Evolutionary conservation across 2,888 invertebrate genomes (phyloP).

Genomic region (Epinotia nisella): DNA sequence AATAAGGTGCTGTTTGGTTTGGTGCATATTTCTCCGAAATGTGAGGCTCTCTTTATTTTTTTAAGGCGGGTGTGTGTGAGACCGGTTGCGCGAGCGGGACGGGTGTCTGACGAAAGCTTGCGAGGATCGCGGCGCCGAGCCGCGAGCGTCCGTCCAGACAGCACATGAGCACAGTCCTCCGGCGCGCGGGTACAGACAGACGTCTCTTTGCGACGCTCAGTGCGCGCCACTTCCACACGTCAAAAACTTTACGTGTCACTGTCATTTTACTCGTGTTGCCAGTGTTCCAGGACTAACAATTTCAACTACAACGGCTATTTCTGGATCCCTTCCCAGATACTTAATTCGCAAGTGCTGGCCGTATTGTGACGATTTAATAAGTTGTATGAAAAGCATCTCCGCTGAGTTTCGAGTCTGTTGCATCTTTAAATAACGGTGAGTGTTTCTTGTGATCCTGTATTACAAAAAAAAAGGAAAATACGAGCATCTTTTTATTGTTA

Average conservation of each 20-base stretch:
- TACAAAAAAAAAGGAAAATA: neutral
- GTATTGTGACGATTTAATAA: slow-evolving; percentile 57
- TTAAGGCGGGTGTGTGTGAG: slow-evolving; percentile 73
- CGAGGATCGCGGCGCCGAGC: slow-evolving; percentile 53
- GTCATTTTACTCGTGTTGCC: slow-evolving; percentile 23
- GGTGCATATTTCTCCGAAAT: slow-evolving; percentile 79
- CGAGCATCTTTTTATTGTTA: neutral
- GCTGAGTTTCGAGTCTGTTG: slow-evolving; percentile 78
- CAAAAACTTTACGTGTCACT: slow-evolving; percentile 77
- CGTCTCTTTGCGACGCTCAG: slow-evolving; percentile 51
- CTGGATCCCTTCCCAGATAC: slow-evolving; percentile 13
- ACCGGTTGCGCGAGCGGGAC: slow-evolving; percentile 75
- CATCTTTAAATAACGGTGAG: slow-evolving; percentile 76
- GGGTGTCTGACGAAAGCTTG: slow-evolving; percentile 70
- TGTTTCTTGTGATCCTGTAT: slow-evolving; percentile 52
- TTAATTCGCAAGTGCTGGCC: slow-evolving; percentile 47
- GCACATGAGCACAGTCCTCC: slow-evolving; percentile 71
- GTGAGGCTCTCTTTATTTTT: slow-evolving; percentile 75
- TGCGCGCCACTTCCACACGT: slow-evolving; percentile 56
- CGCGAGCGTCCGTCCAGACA: slow-evolving; percentile 43
- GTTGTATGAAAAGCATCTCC: slow-evolving; percentile 76
- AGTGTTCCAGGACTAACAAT: slow-evolving; percentile 21
- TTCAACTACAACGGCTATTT: slow-evolving; percentile 26
- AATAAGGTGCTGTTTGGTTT: slow-evolving; percentile 67
- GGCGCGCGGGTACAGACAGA: slow-evolving; percentile 68